A percentile compares a stretch with the other conserved stretches of the same genome.
phyloP scores from a whole-genome alignment of 2,113 vertebrate genomes.

The Passer domesticus region DNA sequence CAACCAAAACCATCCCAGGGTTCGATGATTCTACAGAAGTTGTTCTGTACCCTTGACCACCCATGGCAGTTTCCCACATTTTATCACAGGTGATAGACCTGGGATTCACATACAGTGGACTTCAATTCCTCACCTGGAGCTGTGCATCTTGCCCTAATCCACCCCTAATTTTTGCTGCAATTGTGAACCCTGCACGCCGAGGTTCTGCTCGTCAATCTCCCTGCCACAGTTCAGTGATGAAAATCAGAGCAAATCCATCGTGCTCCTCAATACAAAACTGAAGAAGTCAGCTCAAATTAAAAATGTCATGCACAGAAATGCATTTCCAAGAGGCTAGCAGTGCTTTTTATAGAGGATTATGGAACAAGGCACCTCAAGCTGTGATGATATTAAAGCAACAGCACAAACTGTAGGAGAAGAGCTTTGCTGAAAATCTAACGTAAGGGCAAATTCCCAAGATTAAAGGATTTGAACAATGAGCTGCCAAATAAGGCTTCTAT shows the following conservation, averaged over 20 bases:
- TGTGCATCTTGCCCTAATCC: neutral
- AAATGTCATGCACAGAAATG: neutral
- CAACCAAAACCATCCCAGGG: neutral
- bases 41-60: neutral
- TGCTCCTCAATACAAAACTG: neutral
- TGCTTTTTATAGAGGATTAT: neutral
- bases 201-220: neutral
- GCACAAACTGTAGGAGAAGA: neutral
- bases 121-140: neutral
- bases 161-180: neutral
- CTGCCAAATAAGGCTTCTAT: neutral
- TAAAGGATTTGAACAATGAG: neutral
- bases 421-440: neutral
- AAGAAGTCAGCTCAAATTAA: neutral
- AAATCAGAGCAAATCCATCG: neutral
- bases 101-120: neutral
- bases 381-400: neutral
- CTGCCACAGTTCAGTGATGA: neutral
- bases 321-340: neutral
- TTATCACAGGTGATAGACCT: neutral
- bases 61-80: neutral
- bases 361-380: neutral
- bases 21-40: accelerated
- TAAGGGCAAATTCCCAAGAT: neutral
- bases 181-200: neutral